Conservation (phyloP, 2,797 vertebrate species). For the Melanotaenia nigrans region DNA sequence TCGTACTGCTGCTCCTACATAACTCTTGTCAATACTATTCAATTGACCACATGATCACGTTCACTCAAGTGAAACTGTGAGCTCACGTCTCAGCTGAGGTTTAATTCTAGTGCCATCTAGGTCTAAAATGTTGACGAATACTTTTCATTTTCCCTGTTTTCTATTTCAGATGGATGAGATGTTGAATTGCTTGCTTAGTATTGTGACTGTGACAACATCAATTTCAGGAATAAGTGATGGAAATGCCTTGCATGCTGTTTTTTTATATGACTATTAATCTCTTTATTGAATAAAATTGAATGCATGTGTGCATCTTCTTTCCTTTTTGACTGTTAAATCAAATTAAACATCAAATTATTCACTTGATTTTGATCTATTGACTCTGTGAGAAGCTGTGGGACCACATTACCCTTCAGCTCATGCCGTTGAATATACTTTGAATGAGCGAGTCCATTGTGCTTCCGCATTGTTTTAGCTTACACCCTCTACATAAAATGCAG, state of each 20-base stretch:
- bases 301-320: neutral
- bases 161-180: neutral
- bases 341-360: neutral
- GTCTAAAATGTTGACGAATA: neutral
- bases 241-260: neutral
- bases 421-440: neutral
- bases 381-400: neutral
- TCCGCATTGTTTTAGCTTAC: neutral
- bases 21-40: too few relatives aligned
- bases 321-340: neutral
- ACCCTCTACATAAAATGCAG: neutral
- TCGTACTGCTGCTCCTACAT: too few relatives aligned
- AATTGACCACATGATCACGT: too few relatives aligned
- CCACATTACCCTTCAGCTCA: neutral
- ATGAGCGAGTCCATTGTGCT: neutral
- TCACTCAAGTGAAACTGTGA: too few relatives aligned
- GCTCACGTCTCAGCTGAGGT: too few relatives aligned
- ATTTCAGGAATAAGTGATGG: neutral
- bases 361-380: neutral
- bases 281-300: neutral
- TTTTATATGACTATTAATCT: neutral
- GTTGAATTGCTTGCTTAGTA: too few relatives aligned
- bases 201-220: too few relatives aligned
- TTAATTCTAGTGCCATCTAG: too few relatives aligned
- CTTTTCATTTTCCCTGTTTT: neutral